Evolutionary conservation across 2,797 vertebrate genomes (phyloP).

Genomic region (Rhinogobio ventralis): DNA sequence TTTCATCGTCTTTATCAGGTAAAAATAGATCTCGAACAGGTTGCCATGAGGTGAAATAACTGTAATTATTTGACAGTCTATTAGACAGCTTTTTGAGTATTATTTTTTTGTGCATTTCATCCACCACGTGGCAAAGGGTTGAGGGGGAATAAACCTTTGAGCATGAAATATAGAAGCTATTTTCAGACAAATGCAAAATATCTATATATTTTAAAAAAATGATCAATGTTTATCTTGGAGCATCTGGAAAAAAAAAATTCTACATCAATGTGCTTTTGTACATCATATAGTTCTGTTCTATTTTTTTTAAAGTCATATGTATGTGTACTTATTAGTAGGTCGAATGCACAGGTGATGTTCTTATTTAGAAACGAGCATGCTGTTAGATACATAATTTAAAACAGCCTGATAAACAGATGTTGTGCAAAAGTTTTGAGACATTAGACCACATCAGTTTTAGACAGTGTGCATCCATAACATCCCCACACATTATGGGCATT

Average conservation of each 20-base stretch:
- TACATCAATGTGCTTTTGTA: background rate
- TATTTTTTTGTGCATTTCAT: slow-evolving; percentile 5
- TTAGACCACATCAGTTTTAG: slow-evolving; percentile 25
- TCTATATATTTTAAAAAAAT: background rate
- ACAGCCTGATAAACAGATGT: slow-evolving; percentile 25
- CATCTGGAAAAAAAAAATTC: background rate
- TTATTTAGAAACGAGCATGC: background rate
- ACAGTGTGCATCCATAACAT: slow-evolving; percentile 19
- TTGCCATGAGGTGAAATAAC: slow-evolving; percentile 28
- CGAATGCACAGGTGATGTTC: slow-evolving; percentile 6
- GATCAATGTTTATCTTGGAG: background rate
- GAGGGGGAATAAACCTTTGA: slow-evolving; percentile 11
- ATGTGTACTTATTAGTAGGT: background rate
- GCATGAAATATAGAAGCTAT: background rate
- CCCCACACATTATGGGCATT: slow-evolving; percentile 10
- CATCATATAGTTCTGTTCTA: background rate
- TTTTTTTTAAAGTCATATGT: background rate
- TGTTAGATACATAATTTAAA: slow-evolving; percentile 23
- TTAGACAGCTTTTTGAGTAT: background rate
- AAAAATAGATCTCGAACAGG: slow-evolving; percentile 33
- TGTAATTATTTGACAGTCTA: slow-evolving; percentile 20
- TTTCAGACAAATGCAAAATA: background rate
- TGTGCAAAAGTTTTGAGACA: slow-evolving; percentile 18
- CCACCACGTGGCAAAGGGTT: background rate
- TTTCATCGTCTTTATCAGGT: slow-evolving; percentile 16